A percentile compares a stretch with the other conserved stretches of the same genome.
Evolutionary conservation across 2,797 vertebrate species (phyloP).

Genomic region (Remorina albescens): DNA sequence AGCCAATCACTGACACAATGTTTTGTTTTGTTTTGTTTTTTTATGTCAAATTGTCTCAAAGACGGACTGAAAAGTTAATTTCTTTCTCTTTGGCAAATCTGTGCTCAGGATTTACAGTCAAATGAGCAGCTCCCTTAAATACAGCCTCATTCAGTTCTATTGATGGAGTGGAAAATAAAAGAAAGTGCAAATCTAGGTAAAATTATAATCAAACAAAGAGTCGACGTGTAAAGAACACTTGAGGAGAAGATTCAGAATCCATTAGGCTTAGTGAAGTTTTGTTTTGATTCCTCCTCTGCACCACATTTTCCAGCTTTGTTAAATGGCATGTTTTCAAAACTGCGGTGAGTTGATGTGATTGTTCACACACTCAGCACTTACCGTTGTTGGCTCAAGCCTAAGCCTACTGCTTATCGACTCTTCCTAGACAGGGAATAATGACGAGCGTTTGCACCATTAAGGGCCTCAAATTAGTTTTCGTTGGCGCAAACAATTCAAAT

Average conservation of each 20-base stretch:
- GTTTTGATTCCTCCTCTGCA: background rate
- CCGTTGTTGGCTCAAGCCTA: background rate
- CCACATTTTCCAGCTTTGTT: background rate
- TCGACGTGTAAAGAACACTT: background rate
- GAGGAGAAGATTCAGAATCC: background rate
- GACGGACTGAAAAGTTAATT: background rate
- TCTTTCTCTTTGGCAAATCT: background rate
- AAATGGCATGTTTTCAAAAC: background rate
- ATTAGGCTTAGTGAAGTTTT: background rate
- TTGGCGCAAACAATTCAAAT: no score
- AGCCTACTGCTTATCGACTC: background rate
- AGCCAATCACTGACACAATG: no score
- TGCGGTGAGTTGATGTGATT: background rate
- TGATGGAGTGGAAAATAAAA: background rate
- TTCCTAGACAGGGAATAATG: background rate
- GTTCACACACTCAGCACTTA: background rate
- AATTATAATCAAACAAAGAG: conserved; percentile 22
- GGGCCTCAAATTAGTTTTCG: background rate
- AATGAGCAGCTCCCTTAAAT: background rate
- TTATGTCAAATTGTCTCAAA: no score
- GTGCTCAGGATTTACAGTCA: background rate
- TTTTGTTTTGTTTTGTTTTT: no score
- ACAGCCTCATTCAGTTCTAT: background rate
- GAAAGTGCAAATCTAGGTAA: background rate
- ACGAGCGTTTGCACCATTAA: background rate